Percentiles rank a stretch among this genome's conserved stretches.
Conservation (phyloP, 2,113 vertebrate species). For the Poecile atricapillus region DNA sequence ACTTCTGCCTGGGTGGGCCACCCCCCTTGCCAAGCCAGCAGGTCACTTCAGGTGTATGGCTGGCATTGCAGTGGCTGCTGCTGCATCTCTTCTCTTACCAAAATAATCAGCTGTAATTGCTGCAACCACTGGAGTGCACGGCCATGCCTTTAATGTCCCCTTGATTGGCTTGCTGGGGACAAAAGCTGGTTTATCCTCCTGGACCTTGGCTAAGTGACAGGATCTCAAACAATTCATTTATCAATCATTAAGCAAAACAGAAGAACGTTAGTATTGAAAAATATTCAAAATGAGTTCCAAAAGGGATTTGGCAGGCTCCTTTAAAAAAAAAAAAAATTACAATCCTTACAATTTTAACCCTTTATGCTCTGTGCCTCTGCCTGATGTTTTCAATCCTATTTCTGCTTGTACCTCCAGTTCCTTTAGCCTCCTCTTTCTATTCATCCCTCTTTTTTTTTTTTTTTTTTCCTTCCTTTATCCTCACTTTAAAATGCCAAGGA, state of each 20-base stretch:
- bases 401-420: neutral
- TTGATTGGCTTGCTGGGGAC: neutral
- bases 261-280: neutral
- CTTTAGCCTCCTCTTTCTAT: neutral
- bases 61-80: neutral
- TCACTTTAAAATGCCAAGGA: neutral
- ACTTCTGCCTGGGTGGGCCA: neutral
- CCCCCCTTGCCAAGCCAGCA: rapidly evolving
- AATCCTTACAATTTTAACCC: neutral
- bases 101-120: neutral
- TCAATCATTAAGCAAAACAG: neutral
- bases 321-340: neutral
- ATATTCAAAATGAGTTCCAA: neutral
- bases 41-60: neutral
- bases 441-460: neutral
- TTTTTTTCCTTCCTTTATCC: neutral
- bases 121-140: neutral
- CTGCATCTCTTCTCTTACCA: neutral
- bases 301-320: neutral
- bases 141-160: neutral
- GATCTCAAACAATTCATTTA: neutral
- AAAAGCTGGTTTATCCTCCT: neutral
- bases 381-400: neutral
- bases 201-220: neutral
- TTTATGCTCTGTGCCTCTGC: neutral